A percentile compares a stretch with the other conserved stretches of the same genome.
Evolutionary conservation across 2,113 vertebrate species (phyloP).

Genomic region (Cryptomyrus ogoouensis): DNA sequence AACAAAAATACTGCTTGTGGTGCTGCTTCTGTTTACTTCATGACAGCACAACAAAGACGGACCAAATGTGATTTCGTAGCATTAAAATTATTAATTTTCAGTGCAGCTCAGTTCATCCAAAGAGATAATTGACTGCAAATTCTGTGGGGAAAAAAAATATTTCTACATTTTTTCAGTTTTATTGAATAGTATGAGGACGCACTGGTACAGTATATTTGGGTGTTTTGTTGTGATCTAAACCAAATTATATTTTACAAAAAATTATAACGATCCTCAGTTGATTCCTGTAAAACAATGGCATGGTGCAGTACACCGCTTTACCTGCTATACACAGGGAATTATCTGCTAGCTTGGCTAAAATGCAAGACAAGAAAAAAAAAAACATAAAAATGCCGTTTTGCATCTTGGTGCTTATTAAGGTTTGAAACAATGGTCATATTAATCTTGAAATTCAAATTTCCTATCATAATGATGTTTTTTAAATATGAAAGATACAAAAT

Average conservation of each 20-base stretch:
- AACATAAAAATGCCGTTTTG: neutral
- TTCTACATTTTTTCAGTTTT: neutral
- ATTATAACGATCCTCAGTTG: neutral
- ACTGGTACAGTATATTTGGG: neutral
- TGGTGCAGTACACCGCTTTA: neutral
- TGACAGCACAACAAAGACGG: too few species aligned
- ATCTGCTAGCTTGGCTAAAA: neutral
- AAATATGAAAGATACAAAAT: neutral
- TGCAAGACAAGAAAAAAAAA: neutral
- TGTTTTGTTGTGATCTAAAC: neutral
- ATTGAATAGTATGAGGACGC: neutral
- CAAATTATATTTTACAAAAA: neutral
- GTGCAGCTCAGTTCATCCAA: neutral
- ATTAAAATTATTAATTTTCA: neutral
- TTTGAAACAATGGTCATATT: neutral
- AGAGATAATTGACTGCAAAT: neutral
- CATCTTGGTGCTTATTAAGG: neutral
- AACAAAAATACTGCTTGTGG: neutral
- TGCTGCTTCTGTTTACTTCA: neutral
- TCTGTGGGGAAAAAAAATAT: neutral
- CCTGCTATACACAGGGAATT: neutral
- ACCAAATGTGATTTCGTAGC: neutral
- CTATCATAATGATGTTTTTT: neutral
- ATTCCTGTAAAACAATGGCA: neutral
- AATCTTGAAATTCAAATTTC: neutral